A percentile compares a stretch with the other conserved stretches of the same genome.
These are phyloP conservation scores for Heterotis niloticus DNA, from an alignment of 2,113 vertebrate species.

Conservation along the genomic window DNA sequence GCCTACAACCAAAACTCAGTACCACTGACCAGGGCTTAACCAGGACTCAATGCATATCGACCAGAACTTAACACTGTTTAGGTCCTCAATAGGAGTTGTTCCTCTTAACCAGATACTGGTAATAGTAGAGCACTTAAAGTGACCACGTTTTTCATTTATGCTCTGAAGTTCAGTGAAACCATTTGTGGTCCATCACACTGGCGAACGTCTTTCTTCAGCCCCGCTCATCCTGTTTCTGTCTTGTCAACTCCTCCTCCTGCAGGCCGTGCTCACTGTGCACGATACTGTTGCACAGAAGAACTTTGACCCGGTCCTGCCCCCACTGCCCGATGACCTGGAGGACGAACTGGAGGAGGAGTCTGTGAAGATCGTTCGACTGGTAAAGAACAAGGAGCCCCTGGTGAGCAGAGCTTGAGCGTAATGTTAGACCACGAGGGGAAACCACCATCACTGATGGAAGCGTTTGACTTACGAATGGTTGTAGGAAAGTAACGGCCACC, in stretches of 20 bases:
- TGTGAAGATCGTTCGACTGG: slow-evolving; percentile 90
- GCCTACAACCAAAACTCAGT: neutral
- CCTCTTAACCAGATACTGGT: too few species aligned
- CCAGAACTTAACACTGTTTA: too few species aligned
- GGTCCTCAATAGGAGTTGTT: too few species aligned
- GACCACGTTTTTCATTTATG: too few species aligned
- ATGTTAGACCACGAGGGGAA: neutral
- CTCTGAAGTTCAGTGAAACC: neutral
- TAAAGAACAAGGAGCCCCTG: slow-evolving; percentile 96
- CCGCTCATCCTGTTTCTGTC: neutral
- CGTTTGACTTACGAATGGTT: neutral
- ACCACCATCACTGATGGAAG: too few species aligned
- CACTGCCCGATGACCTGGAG: slow-evolving; percentile 81
- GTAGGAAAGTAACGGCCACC: neutral
- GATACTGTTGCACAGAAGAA: slow-evolving; percentile 96
- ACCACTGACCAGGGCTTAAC: too few species aligned
- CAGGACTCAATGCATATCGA: too few species aligned
- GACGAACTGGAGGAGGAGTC: slow-evolving; percentile 94
- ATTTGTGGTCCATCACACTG: neutral
- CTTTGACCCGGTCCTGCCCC: slow-evolving; percentile 89
- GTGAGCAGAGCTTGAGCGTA: slow-evolving; percentile 55
- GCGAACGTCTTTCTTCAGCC: neutral
- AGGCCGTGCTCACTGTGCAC: slow-evolving; percentile 89
- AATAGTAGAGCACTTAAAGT: too few species aligned
- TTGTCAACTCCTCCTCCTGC: slow-evolving; percentile 14